Evolutionary conservation across 2,113 vertebrate genomes (phyloP).

Genomic region (Clarias gariepinus): DNA sequence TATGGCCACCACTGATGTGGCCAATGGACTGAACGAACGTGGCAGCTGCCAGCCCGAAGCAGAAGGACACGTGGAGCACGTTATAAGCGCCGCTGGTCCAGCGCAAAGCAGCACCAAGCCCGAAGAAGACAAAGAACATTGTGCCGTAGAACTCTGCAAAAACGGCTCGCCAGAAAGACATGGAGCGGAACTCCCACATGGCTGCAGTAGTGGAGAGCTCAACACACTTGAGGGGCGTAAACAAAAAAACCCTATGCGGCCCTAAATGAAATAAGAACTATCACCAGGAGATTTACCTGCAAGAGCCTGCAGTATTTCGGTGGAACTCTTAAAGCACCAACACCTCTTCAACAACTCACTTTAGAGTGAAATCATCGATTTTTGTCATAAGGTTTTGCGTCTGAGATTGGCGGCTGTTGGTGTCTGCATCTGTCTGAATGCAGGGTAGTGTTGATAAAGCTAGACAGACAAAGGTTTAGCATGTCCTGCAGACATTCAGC

Average conservation of each 20-base stretch:
- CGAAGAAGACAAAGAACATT: constrained; percentile 92
- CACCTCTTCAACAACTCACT: constrained; percentile 34
- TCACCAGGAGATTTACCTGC: constrained; percentile 24
- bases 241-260: constrained; percentile 33
- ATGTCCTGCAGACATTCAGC: constrained; percentile 75
- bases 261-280: constrained; percentile 36
- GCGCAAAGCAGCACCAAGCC: constrained; percentile 87
- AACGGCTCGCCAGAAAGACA: constrained; percentile 94
- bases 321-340: constrained; percentile 47
- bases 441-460: constrained; percentile 61
- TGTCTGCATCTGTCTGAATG: constrained; percentile 67
- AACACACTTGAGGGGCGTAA: constrained; percentile 58
- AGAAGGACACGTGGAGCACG: constrained; percentile 85
- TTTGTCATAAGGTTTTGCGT: constrained; percentile 68
- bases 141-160: constrained; percentile 94
- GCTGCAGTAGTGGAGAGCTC: constrained; percentile 55
- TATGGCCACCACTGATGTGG: constrained; percentile 90
- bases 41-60: constrained; percentile 88
- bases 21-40: constrained; percentile 89
- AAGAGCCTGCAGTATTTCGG: constrained; percentile 41
- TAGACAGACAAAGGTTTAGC: constrained; percentile 69
- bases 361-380: constrained; percentile 50
- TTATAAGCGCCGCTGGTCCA: constrained; percentile 83
- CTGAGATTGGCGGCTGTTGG: constrained; percentile 59
- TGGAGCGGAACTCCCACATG: constrained; percentile 95